Conservation (phyloP, 2,797 vertebrate species). For the Etheostoma nigrum region DNA sequence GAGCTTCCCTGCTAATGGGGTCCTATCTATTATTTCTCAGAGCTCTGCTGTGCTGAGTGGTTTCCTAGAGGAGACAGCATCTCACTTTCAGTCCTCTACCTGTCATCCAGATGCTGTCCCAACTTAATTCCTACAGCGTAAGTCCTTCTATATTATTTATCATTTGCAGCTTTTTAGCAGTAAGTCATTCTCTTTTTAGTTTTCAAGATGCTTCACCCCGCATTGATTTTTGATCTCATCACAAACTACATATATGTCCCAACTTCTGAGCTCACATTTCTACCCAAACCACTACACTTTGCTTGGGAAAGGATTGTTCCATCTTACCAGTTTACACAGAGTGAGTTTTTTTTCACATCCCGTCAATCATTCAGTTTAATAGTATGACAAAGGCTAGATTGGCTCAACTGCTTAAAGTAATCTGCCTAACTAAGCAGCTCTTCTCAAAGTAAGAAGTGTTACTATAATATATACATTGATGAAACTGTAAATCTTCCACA, state of each 20-base stretch:
- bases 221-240: constrained; percentile 24
- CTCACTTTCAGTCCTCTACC: constrained; percentile 45
- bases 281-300: not conserved
- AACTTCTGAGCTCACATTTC: constrained; percentile 24
- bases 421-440: not conserved
- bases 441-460: not conserved
- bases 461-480: not conserved
- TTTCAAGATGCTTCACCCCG: constrained; percentile 6
- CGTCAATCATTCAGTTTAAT: not conserved
- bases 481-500: not conserved
- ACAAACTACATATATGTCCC: not conserved
- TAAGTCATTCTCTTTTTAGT: constrained; percentile 22
- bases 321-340: not conserved
- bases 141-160: constrained; percentile 37
- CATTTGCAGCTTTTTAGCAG: constrained; percentile 30
- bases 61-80: constrained; percentile 50
- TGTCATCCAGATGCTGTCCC: constrained; percentile 50
- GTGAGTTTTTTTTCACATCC: not conserved
- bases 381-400: not conserved
- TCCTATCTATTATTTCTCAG: constrained; percentile 74
- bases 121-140: constrained; percentile 35
- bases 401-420: not conserved
- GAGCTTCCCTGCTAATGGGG: constrained; percentile 58
- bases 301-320: not conserved
- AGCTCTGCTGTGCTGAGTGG: constrained; percentile 48